Conservation (phyloP, 2,113 vertebrate species). For the Cynopterus brachyotis region DNA sequence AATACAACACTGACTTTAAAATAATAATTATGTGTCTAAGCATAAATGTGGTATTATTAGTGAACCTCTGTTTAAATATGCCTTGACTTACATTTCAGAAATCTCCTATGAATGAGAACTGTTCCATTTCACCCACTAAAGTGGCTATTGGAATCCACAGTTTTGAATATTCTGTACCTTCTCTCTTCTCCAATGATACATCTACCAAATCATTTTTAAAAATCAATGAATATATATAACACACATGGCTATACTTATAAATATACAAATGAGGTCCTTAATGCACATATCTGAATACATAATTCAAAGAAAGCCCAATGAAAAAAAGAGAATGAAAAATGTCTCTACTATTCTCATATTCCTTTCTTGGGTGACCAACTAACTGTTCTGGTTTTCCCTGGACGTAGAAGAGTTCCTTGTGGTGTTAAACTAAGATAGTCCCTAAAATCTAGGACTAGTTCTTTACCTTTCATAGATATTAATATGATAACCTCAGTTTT, state of each 20-base stretch:
- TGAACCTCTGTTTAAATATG: background rate
- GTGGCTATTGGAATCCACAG: background rate
- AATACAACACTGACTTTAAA: background rate
- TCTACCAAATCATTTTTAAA: background rate
- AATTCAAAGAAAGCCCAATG: background rate
- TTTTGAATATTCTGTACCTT: background rate
- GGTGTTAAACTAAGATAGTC: background rate
- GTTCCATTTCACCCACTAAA: background rate
- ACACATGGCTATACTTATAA: background rate
- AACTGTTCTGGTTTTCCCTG: background rate
- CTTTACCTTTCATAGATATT: background rate
- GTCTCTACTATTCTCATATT: background rate
- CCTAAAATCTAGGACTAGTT: background rate
- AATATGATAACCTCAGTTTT: background rate
- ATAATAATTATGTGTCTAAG: background rate
- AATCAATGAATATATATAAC: background rate
- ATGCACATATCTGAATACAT: background rate
- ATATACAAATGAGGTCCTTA: background rate
- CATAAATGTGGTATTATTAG: background rate
- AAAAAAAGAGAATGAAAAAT: background rate
- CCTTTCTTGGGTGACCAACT: background rate
- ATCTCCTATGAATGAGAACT: background rate
- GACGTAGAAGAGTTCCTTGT: background rate
- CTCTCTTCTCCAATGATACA: background rate
- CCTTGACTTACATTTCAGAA: conserved; percentile 1